Conservation (phyloP, 2,888 invertebrate genomes). For the Bembecia ichneumoniformis region DNA sequence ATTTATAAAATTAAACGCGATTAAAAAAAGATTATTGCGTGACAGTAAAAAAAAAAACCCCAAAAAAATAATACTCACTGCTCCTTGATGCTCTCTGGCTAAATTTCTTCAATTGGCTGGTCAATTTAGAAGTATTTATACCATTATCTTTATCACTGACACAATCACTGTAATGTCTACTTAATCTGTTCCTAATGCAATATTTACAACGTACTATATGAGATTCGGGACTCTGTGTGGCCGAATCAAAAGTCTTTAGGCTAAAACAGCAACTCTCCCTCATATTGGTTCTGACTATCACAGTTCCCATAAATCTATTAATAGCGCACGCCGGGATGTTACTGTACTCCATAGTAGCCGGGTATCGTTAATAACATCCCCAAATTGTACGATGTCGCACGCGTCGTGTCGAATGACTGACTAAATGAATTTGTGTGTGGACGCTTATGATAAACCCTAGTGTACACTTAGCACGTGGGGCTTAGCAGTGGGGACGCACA, state of each 20-base stretch:
- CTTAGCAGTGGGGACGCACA: slow-evolving; percentile 38
- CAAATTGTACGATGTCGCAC: slow-evolving; percentile 54
- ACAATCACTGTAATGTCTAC: slow-evolving; percentile 63
- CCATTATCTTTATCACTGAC: slow-evolving; percentile 39
- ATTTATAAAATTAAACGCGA: too few relatives aligned
- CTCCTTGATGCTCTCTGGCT: slow-evolving; percentile 52
- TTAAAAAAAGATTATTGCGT: too few relatives aligned
- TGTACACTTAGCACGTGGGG: slow-evolving; percentile 40
- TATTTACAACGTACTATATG: slow-evolving; percentile 42
- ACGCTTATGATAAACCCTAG: slow-evolving; percentile 61
- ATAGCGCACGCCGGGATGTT: slow-evolving; percentile 53
- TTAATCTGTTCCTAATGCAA: slow-evolving; percentile 57
- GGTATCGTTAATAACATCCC: slow-evolving; percentile 52
- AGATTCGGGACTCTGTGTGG: slow-evolving; percentile 23
- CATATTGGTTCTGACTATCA: slow-evolving; percentile 56
- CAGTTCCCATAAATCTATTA: slow-evolving; percentile 47
- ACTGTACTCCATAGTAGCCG: slow-evolving; percentile 52
- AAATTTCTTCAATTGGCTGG: slow-evolving; percentile 14
- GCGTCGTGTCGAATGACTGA: slow-evolving; percentile 60
- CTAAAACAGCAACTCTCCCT: slow-evolving; percentile 17
- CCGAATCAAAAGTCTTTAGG: slow-evolving; percentile 8
- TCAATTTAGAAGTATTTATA: too few relatives aligned
- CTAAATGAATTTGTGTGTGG: slow-evolving; percentile 60
- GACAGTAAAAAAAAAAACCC: too few relatives aligned
- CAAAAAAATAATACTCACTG: slow-evolving; percentile 39